These are phyloP conservation scores for Harpagifer antarcticus DNA, from an alignment of 2,797 vertebrate genomes.

Conservation along the genomic window DNA sequence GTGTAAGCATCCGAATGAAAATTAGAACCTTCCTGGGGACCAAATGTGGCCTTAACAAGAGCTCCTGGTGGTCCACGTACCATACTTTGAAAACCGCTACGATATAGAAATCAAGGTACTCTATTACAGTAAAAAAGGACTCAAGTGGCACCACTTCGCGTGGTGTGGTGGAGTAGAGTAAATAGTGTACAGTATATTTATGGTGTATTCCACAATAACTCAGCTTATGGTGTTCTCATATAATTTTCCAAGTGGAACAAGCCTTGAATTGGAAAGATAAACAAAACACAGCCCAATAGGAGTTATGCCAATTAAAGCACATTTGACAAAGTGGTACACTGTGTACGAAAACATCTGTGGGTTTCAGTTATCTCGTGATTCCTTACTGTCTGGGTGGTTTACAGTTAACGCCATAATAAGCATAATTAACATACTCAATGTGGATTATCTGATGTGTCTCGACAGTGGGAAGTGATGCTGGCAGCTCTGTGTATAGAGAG, in stretches of 20 bases:
- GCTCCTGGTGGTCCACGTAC: not conserved
- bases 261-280: slow-evolving; percentile 18
- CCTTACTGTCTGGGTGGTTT: slow-evolving; percentile 52
- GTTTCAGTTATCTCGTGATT: slow-evolving; percentile 46
- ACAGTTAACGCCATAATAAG: slow-evolving; percentile 53
- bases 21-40: not conserved
- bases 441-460: slow-evolving; percentile 57
- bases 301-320: slow-evolving; percentile 21
- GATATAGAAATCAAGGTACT: not conserved
- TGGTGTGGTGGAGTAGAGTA: slow-evolving; percentile 31
- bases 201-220: slow-evolving; percentile 16
- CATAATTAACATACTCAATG: slow-evolving; percentile 66
- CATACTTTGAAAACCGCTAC: not conserved
- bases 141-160: slow-evolving; percentile 21
- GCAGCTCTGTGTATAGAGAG: slow-evolving; percentile 20
- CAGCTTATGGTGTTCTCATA: slow-evolving; percentile 4
- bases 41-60: not conserved
- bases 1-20: not conserved
- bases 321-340: slow-evolving; percentile 28
- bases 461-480: slow-evolving; percentile 44
- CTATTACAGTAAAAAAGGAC: slow-evolving; percentile 2
- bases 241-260: slow-evolving; percentile 21
- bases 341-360: slow-evolving; percentile 37
- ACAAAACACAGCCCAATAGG: slow-evolving; percentile 8
- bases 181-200: slow-evolving; percentile 28